Percentiles rank a stretch among this genome's conserved stretches.
These are phyloP conservation scores for Xanthorhoe designata DNA, from an alignment of 2,888 invertebrate genomes.

Conservation along the genomic window DNA sequence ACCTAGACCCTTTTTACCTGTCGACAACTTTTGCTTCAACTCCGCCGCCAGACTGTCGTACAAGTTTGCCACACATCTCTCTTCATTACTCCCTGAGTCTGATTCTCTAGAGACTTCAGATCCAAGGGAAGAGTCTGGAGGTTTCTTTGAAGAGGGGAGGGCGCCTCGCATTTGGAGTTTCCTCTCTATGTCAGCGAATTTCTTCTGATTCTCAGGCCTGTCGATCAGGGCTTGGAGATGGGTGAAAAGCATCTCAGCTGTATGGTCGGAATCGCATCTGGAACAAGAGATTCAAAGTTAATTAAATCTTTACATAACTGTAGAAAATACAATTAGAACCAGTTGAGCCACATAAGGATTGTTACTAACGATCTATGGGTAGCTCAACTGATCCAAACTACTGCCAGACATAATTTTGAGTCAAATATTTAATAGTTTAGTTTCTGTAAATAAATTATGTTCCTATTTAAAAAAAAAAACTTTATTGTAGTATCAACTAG, in stretches of 20 bases:
- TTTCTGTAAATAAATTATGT: too few relatives aligned
- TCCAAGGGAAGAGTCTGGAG: constrained; percentile 90
- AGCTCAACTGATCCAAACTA: too few relatives aligned
- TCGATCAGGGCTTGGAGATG: constrained; percentile 93
- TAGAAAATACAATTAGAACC: too few relatives aligned
- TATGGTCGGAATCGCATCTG: constrained; percentile 96
- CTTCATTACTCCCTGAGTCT: constrained; percentile 90
- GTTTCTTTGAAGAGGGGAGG: constrained; percentile 86
- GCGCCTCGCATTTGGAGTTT: constrained; percentile 84
- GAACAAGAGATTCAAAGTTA: constrained; percentile 23
- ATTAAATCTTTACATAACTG: too few relatives aligned
- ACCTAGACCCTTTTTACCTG: constrained; percentile 84
- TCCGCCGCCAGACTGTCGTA: constrained; percentile 97
- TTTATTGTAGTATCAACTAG: too few relatives aligned
- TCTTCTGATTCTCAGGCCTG: constrained; percentile 93
- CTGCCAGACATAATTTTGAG: too few relatives aligned
- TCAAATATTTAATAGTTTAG: too few relatives aligned
- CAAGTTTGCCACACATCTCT: constrained; percentile 89
- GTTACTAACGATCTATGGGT: too few relatives aligned
- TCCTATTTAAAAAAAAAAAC: too few relatives aligned
- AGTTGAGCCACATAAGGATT: too few relatives aligned
- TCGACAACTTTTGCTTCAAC: constrained; percentile 88
- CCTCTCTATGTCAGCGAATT: constrained; percentile 92
- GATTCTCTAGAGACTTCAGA: constrained; percentile 90
- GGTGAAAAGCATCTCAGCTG: constrained; percentile 93